Evolutionary conservation across 1,140 invertebrate genomes (phyloP), one percentile per base, ranked within the genome.

Genomic region (Zaprionus africanus): DNA sequence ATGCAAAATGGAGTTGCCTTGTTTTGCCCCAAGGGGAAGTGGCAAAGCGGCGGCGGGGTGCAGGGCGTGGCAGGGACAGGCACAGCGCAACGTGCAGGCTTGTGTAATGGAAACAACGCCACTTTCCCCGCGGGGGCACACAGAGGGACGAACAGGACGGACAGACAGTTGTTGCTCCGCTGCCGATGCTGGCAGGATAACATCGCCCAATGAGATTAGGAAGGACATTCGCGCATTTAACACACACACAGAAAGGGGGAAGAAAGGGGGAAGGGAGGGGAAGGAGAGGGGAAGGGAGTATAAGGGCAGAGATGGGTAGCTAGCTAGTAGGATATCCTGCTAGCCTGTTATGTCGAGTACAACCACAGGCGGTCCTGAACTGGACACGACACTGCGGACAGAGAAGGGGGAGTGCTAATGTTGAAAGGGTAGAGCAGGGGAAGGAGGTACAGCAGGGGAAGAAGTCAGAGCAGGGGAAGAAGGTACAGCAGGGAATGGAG

Each of bases 181-280:
- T 71, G 61, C 31, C 43, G 26, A 24, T 64, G 68, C 63, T 64
- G 68, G 62, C 88, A 78, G 88, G 88, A 91, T 88, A 91, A 91
- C 81, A 91, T 82, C 81, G 72, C 72, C 72, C 88, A 91, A 91
- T 91, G 88, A 91, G 88, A 91, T 91, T 91, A 91, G 88, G 88
- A 91, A 91, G 88, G 88, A 91, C 88, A 91, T 91, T 88, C 88
- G 88, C 88, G 88, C 85, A 88, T 90, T 90, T 90, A 90, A 90
- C 82, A 73, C 67, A 79, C 73, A 81, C 78, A 78, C 66, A 76
- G 28, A 71, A 43, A 65, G 17, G n/a, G n/a, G n/a, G n/a, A n/a
- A 41, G 13, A 66, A 17, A 49, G 26, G 41, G 12, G 1, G 24
- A 13, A 2, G 24, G n/a, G 49, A 60, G 12, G 41, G 12, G 31